Evolutionary conservation across 2,888 invertebrate genomes (phyloP).

Genomic region (Adineta ricciae): DNA sequence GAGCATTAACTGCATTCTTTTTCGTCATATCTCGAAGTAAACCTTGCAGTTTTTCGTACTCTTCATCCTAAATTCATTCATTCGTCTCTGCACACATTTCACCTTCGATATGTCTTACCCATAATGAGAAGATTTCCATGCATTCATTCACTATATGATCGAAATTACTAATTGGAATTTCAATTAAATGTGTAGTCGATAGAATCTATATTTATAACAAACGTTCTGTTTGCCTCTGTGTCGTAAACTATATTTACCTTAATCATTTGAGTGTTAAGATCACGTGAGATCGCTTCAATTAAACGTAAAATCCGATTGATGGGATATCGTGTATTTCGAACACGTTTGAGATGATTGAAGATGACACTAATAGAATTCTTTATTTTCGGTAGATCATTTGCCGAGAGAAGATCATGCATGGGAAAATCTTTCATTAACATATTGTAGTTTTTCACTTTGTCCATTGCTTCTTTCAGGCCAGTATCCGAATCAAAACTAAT

Average conservation of each 20-base stretch:
- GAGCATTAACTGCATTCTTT: slow-evolving; percentile 96
- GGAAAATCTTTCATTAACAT: slow-evolving; percentile 99
- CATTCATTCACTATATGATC: slow-evolving; percentile 93
- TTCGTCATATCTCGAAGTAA: slow-evolving; percentile 86
- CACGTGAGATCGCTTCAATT: slow-evolving; percentile 93
- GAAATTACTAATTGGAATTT: slow-evolving; percentile 94
- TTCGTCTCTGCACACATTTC: neutral
- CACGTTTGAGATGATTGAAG: slow-evolving; percentile 85
- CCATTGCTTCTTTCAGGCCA: slow-evolving; percentile 82
- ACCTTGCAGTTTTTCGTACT: slow-evolving; percentile 90
- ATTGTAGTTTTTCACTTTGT: slow-evolving; percentile 92
- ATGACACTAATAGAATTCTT: slow-evolving; percentile 80
- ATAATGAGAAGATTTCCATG: slow-evolving; percentile 82
- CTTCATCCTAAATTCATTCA: slow-evolving; percentile 80
- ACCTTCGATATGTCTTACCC: slow-evolving; percentile 53
- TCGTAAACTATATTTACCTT: slow-evolving; percentile 56
- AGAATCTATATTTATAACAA: slow-evolving; percentile 48
- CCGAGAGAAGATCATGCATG: slow-evolving; percentile 88
- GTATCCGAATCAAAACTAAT: slow-evolving; percentile 98
- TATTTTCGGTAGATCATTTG: slow-evolving; percentile 80
- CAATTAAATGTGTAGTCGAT: slow-evolving; percentile 86
- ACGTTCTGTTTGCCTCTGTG: slow-evolving; percentile 37
- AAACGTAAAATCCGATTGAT: slow-evolving; percentile 81
- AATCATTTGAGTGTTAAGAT: slow-evolving; percentile 79
- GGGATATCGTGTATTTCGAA: slow-evolving; percentile 81